phyloP scores from a whole-genome alignment of 2,888 invertebrate genomes.

The Synanthedon vespiformis region DNA sequence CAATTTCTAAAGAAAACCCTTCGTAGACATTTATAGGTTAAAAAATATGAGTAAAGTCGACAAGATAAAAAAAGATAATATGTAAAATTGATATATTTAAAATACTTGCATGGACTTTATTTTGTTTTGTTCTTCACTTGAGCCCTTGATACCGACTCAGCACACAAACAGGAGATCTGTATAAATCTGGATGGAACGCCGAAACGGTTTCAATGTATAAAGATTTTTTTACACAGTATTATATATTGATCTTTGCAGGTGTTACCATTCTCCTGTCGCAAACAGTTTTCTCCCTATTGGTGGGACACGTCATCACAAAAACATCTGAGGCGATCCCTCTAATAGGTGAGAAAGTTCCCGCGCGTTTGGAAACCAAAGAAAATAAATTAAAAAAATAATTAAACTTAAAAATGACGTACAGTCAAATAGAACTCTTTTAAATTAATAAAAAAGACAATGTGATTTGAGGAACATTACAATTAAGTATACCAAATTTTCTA shows the following conservation, averaged over 20 bases:
- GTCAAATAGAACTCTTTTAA: constrained; percentile 28
- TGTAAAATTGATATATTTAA: constrained; percentile 20
- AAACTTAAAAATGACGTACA: constrained; percentile 20
- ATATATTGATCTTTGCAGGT: constrained; percentile 86
- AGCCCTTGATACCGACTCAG: constrained; percentile 61
- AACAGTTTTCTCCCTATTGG: constrained; percentile 99
- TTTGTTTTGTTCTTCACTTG: constrained; percentile 61
- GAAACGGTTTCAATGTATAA: constrained; percentile 17
- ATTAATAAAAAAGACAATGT: constrained; percentile 24
- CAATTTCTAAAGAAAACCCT: constrained; percentile 12
- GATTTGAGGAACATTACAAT: constrained; percentile 31
- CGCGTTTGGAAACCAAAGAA: constrained; percentile 24
- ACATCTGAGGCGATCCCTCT: constrained; percentile 99
- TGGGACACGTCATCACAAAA: constrained; percentile 98
- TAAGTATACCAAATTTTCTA: neutral
- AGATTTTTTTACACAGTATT: constrained; percentile 47
- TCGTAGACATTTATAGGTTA: constrained; percentile 12
- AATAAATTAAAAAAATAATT: constrained; percentile 7
- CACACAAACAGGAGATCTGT: constrained; percentile 50
- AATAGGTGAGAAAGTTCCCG: constrained; percentile 81
- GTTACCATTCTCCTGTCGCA: constrained; percentile 99
- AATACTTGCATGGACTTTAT: constrained; percentile 54
- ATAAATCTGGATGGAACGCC: neutral
- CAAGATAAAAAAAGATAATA: constrained; percentile 2
- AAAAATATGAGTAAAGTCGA: no score